Evolutionary conservation across 2,888 invertebrate genomes (phyloP).

Genomic region (Xestobium rufovillosum): DNA sequence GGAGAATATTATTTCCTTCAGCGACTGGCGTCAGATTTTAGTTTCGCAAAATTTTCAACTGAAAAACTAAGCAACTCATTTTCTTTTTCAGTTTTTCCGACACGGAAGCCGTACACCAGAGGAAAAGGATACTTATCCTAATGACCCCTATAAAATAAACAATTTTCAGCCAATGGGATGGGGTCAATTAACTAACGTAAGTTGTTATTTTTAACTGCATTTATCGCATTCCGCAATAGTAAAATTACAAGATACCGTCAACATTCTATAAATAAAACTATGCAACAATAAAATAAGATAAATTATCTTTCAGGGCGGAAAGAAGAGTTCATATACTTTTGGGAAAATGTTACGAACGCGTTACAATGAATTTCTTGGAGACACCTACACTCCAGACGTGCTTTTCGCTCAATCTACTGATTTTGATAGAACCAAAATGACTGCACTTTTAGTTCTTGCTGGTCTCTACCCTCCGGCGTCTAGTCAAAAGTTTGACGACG

Average conservation of each 20-base stretch:
- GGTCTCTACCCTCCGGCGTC: conserved; percentile 58
- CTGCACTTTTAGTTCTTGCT: conserved; percentile 59
- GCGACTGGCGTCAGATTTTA: too few species aligned
- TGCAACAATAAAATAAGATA: neutral
- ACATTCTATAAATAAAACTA: neutral
- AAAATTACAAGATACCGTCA: neutral
- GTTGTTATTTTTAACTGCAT: conserved; percentile 22
- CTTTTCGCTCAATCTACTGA: conserved; percentile 54
- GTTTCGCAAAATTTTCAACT: too few species aligned
- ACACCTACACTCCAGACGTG: conserved; percentile 41
- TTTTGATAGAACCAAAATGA: conserved; percentile 67
- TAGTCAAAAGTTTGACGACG: conserved; percentile 44
- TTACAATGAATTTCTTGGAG: conserved; percentile 42
- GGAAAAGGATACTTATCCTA: conserved; percentile 55
- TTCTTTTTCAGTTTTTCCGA: conserved; percentile 56
- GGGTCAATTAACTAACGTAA: conserved; percentile 72
- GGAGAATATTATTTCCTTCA: too few species aligned
- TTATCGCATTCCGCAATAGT: conserved; percentile 2
- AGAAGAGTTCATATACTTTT: conserved; percentile 38
- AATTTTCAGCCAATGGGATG: conserved; percentile 65
- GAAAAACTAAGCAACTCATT: too few species aligned
- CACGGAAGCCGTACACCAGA: conserved; percentile 77
- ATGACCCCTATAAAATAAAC: conserved; percentile 58
- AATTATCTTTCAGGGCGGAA: conserved; percentile 38
- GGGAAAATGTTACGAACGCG: conserved; percentile 39